These are phyloP conservation scores for Monomorium pharaonis DNA, from an alignment of 1,140 invertebrate genomes.

Conservation along the genomic window DNA sequence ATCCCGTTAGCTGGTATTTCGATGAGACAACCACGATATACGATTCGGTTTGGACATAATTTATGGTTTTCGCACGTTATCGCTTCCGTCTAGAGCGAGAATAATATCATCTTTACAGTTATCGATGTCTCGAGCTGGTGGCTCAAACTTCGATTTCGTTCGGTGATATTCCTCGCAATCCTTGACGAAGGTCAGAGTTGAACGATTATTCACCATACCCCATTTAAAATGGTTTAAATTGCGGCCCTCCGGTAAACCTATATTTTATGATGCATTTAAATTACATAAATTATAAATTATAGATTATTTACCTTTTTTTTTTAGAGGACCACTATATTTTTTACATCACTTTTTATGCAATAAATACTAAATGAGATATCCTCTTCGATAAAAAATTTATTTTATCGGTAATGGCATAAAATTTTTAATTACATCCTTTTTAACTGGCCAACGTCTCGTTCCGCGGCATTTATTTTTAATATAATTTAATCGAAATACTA, in stretches of 20 bases:
- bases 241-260: too few species aligned
- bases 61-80: conserved; percentile 63
- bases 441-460: not conserved
- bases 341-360: not conserved
- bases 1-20: conserved; percentile 42
- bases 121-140: conserved; percentile 36
- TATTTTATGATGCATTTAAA: not conserved
- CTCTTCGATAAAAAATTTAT: not conserved
- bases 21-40: conserved; percentile 44
- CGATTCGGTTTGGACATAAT: conserved; percentile 27
- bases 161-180: conserved; percentile 40
- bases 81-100: conserved; percentile 43
- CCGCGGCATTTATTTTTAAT: conserved; percentile 27
- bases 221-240: conserved; percentile 29
- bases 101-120: conserved; percentile 63
- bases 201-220: conserved; percentile 27
- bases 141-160: conserved; percentile 46
- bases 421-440: conserved; percentile 25
- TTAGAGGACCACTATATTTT: not conserved
- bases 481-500: conserved; percentile 14
- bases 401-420: not conserved
- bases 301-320: not conserved
- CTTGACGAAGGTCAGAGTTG: conserved; percentile 4
- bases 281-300: not conserved
- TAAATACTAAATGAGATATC: not conserved